Evolutionary conservation across 2,113 vertebrate genomes (phyloP).

Genomic region (Aepyceros melampus): DNA sequence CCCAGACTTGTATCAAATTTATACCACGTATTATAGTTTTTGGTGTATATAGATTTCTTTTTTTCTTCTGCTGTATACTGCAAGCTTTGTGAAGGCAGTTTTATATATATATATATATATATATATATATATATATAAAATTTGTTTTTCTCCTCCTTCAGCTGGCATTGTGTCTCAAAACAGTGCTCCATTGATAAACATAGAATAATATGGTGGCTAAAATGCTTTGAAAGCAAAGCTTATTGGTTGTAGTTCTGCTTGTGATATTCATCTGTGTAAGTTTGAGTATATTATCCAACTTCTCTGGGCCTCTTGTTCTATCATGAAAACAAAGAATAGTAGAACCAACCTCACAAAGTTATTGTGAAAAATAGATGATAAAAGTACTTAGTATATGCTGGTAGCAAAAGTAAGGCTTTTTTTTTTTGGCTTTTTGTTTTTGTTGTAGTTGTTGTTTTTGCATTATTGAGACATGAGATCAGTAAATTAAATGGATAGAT

Average conservation of each 20-base stretch:
- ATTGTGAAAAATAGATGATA: neutral
- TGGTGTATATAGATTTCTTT: neutral
- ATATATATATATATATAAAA: neutral
- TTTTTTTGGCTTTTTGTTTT: neutral
- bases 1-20: neutral
- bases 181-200: neutral
- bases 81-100: neutral
- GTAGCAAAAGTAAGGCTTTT: neutral
- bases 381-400: neutral
- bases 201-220: neutral
- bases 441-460: neutral
- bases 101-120: neutral
- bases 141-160: neutral
- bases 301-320: neutral
- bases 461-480: neutral
- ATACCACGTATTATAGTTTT: neutral
- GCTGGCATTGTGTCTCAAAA: neutral
- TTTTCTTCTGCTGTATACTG: neutral
- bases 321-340: neutral
- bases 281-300: neutral
- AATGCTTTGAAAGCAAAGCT: neutral
- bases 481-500: neutral
- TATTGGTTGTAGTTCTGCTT: neutral
- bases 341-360: neutral
- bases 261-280: neutral